Evolutionary conservation across 2,888 invertebrate genomes (phyloP).

Genomic region (Rhaphigaster nebulosa): DNA sequence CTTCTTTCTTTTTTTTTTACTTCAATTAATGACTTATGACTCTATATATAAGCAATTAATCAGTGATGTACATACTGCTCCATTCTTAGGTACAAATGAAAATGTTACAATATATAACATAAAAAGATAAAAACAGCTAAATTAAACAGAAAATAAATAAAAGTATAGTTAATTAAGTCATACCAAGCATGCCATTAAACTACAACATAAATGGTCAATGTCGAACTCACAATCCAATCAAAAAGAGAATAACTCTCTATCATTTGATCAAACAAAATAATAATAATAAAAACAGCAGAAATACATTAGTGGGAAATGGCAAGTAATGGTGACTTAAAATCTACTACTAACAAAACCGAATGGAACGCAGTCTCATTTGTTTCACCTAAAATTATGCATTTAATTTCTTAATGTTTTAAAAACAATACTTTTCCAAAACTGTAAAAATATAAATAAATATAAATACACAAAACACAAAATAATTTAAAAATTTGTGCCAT

Average conservation of each 20-base stretch:
- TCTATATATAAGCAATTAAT: slow-evolving; percentile 8
- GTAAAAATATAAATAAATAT: background rate
- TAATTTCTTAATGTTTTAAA: slow-evolving; percentile 12
- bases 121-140: background rate
- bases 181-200: slow-evolving; percentile 10
- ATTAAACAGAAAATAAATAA: slow-evolving; percentile 21
- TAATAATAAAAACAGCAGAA: background rate
- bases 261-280: background rate
- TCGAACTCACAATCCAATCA: background rate
- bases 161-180: slow-evolving; percentile 1
- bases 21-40: background rate
- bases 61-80: slow-evolving; percentile 35
- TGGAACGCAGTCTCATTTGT: slow-evolving; percentile 46
- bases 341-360: background rate
- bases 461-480: background rate
- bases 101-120: background rate
- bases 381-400: slow-evolving; percentile 29
- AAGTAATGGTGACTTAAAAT: slow-evolving; percentile 22
- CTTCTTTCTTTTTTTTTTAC: background rate
- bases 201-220: slow-evolving; percentile 8
- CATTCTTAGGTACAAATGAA: slow-evolving; percentile 35
- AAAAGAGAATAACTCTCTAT: background rate
- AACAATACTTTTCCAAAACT: background rate
- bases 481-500: background rate
- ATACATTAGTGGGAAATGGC: background rate